phyloP scores from a whole-genome alignment of 1,140 invertebrate species.

The Lepidurus packardi region DNA sequence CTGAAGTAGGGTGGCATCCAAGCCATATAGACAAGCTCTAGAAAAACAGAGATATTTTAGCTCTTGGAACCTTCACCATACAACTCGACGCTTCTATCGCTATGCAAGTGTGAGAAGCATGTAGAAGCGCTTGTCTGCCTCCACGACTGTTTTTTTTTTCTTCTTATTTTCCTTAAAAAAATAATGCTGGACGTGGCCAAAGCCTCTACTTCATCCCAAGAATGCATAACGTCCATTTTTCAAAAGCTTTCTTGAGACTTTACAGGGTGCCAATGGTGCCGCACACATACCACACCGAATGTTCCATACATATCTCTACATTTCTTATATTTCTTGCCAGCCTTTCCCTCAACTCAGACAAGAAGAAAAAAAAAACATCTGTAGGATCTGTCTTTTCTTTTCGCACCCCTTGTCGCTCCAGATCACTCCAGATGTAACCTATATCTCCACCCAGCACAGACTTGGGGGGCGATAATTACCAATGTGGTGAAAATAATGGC shows the following conservation, averaged over 20 bases:
- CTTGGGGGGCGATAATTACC: not conserved
- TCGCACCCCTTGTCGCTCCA: not conserved
- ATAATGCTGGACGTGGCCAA: not conserved
- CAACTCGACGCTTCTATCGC: not conserved
- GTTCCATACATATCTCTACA: not conserved
- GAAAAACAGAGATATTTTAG: slow-evolving; percentile 5
- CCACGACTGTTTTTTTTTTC: not conserved
- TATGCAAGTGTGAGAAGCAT: slow-evolving; percentile 12
- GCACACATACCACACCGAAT: not conserved
- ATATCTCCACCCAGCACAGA: not conserved
- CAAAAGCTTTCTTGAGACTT: not conserved
- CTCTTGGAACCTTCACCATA: not conserved
- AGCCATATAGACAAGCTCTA: not conserved
- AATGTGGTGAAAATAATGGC: slow-evolving; percentile 18
- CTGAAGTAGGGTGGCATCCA: not conserved
- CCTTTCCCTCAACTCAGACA: not conserved
- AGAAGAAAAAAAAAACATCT: not conserved
- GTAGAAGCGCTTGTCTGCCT: not conserved
- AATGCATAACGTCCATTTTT: not conserved
- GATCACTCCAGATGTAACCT: not conserved
- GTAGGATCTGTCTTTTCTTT: not conserved
- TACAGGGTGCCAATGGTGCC: not conserved
- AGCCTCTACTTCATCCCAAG: not conserved
- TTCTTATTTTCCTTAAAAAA: not conserved
- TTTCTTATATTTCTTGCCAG: too few relatives aligned